Evolutionary conservation across 2,113 vertebrate species (phyloP), one percentile per base, ranked within the genome.

Genomic region (Emydocephalus ijimae): DNA sequence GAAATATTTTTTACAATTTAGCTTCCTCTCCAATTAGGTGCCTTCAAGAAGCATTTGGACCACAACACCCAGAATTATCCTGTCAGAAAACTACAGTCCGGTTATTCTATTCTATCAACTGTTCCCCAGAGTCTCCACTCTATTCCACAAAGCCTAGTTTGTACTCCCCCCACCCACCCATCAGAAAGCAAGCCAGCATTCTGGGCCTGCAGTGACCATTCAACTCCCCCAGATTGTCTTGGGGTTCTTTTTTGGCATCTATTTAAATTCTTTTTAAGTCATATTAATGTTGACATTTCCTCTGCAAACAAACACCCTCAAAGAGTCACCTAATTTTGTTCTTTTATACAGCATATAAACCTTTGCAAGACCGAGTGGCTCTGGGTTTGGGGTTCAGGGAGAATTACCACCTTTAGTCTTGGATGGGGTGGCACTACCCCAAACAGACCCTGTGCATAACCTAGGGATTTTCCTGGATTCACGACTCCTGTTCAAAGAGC

Each of bases 151-250:
- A 64, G n/a, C 26, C 26, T 64, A n/a, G 61, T 64, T 61, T 61
- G 24, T 26, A 11, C 0, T 0, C 23, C 3, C 9, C 8, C 2
- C 57, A 45, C 45, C 5, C 45, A 45, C 45, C 9, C 0, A 61
- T 61, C 24, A 61, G 59, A 26, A 26, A 64, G 61, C 26, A 64
- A 64, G 24, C 11, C 61, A 64, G 61, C 61, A n/a, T 64, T 64
- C 61, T 64, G 26, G 26, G 10, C 61, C 61, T 64, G 10, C 10
- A 64, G 61, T 64, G 61, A 64, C 10, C 29, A 64, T 26, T 64
- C 61, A n/a, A 4, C 26, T 14, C 10, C 29, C 26, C 61, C 61
- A n/a, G 10, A n/a, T 14, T 64, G 61, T 12, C 29, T 2, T 64
- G 61, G 26, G 61, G 29, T n/a, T 64, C 29, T 64, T 29, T 29